Evolutionary conservation across 2,797 vertebrate genomes (phyloP), one percentile per base, ranked within the genome.

Genomic region (Momotus momota): DNA sequence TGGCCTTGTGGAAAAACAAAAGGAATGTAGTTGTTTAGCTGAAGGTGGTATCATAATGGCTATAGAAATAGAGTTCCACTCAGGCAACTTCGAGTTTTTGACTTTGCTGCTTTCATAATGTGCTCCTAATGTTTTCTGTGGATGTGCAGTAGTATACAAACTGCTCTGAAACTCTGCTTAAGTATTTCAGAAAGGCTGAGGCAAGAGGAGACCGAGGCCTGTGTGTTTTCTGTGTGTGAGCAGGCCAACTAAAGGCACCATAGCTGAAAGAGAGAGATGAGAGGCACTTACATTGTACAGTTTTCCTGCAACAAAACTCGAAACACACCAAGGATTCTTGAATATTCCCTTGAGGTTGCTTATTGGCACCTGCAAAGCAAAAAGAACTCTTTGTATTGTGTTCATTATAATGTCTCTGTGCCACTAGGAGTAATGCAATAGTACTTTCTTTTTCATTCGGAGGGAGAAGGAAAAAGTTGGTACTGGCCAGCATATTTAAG

Each of bases 351-450:
- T 80, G 71, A 80, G 66, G 62, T 64, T 88, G 55, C 81, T 92
- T 84, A 90, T 61, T 93, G 88, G 66, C 90, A 96, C 85, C 95
- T 95, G 86, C 85, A 94, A 88, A 92, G 45, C 70, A 92, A 88
- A 94, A 93, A 88, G 73, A 83, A 69, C 70, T 86, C 82, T 66
- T 70, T 84, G 86, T 81, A 84, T 93, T 90, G 18, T 75, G 81
- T 77, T 73, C 57, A 70, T 94, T 90, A 58, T 61, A 57, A 81
- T 33, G 54, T 78, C 25, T 72, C 49, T 65, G 26, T 55, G 58
- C 40, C 78, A n/a, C 45, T 58, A 70, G 3, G 6, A 65, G 41
- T 75, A 83, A 84, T 52, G 40, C 46, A 65, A 35, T 65, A 81
- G 21, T 58, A 48, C 25, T 88, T 91, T 62, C 54, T 75, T 91